Evolutionary conservation across 1,140 invertebrate species (phyloP), one percentile per base, ranked within the genome.

Genomic region (Trichogramma pretiosum): DNA sequence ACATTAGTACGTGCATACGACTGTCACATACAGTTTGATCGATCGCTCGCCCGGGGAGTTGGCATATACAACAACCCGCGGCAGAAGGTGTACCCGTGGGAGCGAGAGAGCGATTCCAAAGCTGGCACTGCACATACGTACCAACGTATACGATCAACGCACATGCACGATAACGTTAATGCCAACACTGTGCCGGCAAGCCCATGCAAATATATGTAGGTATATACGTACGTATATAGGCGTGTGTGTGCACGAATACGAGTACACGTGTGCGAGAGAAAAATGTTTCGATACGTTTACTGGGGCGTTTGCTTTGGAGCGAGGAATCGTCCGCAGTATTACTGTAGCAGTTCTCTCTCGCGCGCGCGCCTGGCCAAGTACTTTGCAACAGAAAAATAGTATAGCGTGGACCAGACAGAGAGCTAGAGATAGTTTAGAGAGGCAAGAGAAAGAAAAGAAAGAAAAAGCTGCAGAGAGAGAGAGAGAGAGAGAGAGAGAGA

Each of bases 1-100:
- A 30, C 13, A 13, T 30, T 30, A 13, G 7, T 9, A 30, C 26
- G 13, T 13, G 26, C 39, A n/a, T 5, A 3, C n/a, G 19, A 33
- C 28, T 26, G 42, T 39, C 45, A 39, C 21, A n/a, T 45, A 30
- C 21, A 50, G 41, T 50, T 45, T 50, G 36, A 45, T 34, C 19
- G 33, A 44, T 49, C 30, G 28, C 1, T 13, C 28, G 35, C 34
- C 26, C 32, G 24, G 28, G 42, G 41, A 40, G 21, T 26, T 39
- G 44, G 26, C 34, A 38, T 22, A 13, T 23, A n/a, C n/a, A n/a
- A n/a, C 17, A 24, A 47, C n/a, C n/a, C 16, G 23, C 1, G 11
- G 17, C 16, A 11, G 41, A 43, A 22, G 41, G n/a, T n/a, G 34
- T 34, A 21, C 35, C 44, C 44, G 2, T 21, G 44, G 44, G 44